These are phyloP conservation scores for Syrphus vitripennis DNA, from an alignment of 2,888 invertebrate species.

Conservation along the genomic window DNA sequence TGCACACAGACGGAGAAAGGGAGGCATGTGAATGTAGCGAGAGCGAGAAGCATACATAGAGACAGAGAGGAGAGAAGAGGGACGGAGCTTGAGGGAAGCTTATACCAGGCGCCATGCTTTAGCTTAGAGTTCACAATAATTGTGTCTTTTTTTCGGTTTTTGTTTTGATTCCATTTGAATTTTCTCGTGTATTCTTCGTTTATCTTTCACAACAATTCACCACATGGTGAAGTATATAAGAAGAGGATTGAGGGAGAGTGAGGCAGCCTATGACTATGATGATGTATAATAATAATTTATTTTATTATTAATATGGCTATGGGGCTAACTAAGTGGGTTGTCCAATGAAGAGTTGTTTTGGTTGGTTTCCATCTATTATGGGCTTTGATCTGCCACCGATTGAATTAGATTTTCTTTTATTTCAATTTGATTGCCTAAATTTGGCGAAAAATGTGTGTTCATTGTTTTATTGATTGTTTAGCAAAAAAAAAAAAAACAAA, in stretches of 20 bases:
- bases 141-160: constrained; percentile 66
- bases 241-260: background rate
- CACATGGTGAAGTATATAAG: constrained; percentile 31
- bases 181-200: constrained; percentile 42
- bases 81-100: constrained; percentile 11
- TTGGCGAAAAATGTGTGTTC: constrained; percentile 11
- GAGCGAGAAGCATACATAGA: background rate
- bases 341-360: background rate
- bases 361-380: background rate
- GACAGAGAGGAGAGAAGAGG: background rate
- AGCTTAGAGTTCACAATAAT: constrained; percentile 42
- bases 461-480: background rate
- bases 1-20: background rate
- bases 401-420: constrained; percentile 2
- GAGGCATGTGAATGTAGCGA: no score
- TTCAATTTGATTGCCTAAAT: constrained; percentile 13
- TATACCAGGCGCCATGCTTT: constrained; percentile 62
- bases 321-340: constrained; percentile 20
- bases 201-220: constrained; percentile 28
- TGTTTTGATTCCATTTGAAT: constrained; percentile 68
- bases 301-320: background rate
- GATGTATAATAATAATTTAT: background rate
- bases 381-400: background rate
- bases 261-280: no score
- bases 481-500: background rate